phyloP scores from a whole-genome alignment of 2,113 vertebrate genomes.

The Antechinus stuartii region DNA sequence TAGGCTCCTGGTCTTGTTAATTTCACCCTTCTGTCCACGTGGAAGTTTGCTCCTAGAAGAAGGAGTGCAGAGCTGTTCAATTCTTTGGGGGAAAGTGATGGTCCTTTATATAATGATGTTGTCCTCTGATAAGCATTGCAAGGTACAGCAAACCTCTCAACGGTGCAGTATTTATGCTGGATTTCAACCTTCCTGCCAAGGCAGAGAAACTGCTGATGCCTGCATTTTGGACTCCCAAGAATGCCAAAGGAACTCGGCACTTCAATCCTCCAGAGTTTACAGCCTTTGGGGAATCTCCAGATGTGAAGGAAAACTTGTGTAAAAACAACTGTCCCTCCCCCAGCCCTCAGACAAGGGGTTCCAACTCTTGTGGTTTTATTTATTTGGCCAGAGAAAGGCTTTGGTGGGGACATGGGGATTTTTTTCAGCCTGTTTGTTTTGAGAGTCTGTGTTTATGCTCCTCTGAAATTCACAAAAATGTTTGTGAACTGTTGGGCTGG shows the following conservation, averaged over 20 bases:
- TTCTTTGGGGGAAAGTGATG: background rate
- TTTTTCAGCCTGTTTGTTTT: conserved; percentile 4
- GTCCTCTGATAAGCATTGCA: conserved; percentile 4
- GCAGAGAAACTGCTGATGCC: background rate
- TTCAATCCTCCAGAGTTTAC: background rate
- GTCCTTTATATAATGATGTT: background rate
- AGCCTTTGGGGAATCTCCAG: background rate
- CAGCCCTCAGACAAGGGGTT: background rate
- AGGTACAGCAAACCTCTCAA: background rate
- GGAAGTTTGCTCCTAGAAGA: background rate
- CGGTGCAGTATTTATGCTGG: background rate
- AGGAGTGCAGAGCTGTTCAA: background rate
- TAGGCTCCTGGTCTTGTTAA: background rate
- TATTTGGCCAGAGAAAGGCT: background rate
- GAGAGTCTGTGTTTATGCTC: background rate
- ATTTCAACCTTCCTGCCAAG: background rate
- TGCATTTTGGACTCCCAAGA: conserved; percentile 2
- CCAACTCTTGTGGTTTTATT: background rate
- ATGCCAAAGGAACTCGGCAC: background rate
- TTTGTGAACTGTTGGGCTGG: background rate
- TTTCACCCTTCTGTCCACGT: background rate
- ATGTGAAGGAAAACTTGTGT: background rate
- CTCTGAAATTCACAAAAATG: background rate
- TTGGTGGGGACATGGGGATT: background rate
- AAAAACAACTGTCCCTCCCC: background rate